phyloP scores from a whole-genome alignment of 2,888 invertebrate genomes.

The Amaurobius ferox region DNA sequence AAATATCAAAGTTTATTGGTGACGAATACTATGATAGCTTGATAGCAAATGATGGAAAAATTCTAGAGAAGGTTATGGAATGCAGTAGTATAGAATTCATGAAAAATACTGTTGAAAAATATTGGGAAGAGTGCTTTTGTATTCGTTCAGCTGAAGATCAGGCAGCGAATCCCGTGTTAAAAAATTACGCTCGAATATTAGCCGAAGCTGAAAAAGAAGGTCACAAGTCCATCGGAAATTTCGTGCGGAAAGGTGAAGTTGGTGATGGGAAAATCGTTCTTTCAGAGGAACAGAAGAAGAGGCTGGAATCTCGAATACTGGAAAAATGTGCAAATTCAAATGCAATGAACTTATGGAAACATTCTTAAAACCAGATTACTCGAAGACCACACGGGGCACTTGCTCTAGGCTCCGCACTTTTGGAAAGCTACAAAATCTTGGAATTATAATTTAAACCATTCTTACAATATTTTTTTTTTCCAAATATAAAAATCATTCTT shows the following conservation, averaged over 20 bases:
- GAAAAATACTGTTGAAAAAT: conserved; percentile 31
- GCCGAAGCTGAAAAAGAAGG: conserved; percentile 19
- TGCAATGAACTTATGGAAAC: conserved; percentile 43
- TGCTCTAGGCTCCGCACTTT: too few relatives aligned
- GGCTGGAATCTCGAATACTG: conserved; percentile 15
- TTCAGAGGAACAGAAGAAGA: conserved; percentile 32
- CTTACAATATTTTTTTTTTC: too few relatives aligned
- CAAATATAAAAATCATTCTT: too few relatives aligned
- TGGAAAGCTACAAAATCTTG: too few relatives aligned
- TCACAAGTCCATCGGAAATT: conserved; percentile 16
- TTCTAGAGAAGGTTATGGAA: conserved; percentile 29
- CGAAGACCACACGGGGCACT: too few relatives aligned
- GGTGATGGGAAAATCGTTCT: conserved; percentile 77
- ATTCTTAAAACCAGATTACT: too few relatives aligned
- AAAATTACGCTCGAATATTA: not conserved
- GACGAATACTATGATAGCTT: conserved; percentile 19
- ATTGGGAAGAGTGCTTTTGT: not conserved
- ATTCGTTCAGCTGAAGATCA: not conserved
- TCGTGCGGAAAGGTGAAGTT: conserved; percentile 76
- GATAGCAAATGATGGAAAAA: conserved; percentile 13
- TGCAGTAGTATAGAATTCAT: conserved; percentile 61
- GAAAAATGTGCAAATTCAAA: conserved; percentile 43
- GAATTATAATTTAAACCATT: too few relatives aligned
- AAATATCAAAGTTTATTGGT: conserved; percentile 73
- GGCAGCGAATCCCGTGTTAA: conserved; percentile 3